Percentiles rank a stretch among this genome's conserved stretches.
Evolutionary conservation across 92 coral and sea anemone species (phyloP).

Genomic region (Montipora capitata): DNA sequence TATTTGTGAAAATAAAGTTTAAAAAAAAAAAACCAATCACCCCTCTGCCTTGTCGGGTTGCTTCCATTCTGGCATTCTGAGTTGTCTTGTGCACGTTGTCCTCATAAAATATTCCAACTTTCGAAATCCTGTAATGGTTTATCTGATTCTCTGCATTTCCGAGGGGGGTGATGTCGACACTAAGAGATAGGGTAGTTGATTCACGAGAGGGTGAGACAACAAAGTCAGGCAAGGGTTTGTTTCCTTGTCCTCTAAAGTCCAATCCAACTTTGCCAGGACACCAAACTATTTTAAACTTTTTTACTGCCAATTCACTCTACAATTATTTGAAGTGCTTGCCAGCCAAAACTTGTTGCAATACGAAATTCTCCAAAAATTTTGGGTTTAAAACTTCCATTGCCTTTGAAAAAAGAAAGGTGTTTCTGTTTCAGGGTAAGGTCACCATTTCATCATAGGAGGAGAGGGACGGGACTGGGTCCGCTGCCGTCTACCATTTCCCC

Average conservation of each 20-base stretch:
- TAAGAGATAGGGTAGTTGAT: background rate
- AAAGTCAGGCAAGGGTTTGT: background rate
- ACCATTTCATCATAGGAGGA: background rate
- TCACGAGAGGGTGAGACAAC: background rate
- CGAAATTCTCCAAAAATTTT: background rate
- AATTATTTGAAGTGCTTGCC: background rate
- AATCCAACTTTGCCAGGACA: background rate
- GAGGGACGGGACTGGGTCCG: background rate
- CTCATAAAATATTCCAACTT: background rate
- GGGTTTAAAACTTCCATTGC: background rate
- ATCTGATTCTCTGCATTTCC: background rate
- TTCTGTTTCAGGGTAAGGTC: background rate
- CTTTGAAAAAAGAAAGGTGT: background rate
- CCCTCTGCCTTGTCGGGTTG: conserved; percentile 1
- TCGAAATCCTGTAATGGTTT: conserved; percentile 11
- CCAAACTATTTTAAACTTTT: background rate
- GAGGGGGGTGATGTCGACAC: background rate
- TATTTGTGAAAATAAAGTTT: background rate
- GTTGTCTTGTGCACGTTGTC: conserved; percentile 19
- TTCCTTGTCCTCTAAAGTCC: background rate
- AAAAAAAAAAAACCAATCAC: conserved; percentile 5
- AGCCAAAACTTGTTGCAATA: background rate
- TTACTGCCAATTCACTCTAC: background rate
- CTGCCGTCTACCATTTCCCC: background rate
- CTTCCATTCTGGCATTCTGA: conserved; percentile 24